Evolutionary conservation across 1,140 invertebrate genomes (phyloP).

Genomic region (Bombus waltoni): DNA sequence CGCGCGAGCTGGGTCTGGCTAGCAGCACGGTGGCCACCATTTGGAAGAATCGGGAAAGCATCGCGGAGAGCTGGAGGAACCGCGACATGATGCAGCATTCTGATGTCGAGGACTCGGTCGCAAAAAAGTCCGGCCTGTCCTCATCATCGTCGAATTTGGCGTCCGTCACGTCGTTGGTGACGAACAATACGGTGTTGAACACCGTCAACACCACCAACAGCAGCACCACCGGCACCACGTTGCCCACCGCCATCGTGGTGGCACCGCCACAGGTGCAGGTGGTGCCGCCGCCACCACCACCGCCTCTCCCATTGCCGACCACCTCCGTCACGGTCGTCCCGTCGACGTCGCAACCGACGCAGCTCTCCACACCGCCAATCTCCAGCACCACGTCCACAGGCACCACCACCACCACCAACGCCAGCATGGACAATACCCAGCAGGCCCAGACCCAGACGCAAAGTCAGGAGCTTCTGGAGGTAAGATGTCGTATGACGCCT

Average conservation of each 20-base stretch:
- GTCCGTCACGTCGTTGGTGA: conserved; percentile 39
- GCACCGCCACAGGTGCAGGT: conserved; percentile 52
- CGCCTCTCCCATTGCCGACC: conserved; percentile 58
- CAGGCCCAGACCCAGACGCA: conserved; percentile 79
- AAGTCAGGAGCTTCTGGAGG: conserved; percentile 82
- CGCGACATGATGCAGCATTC: conserved; percentile 79
- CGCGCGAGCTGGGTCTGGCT: conserved; percentile 83
- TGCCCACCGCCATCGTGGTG: conserved; percentile 45
- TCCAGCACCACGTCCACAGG: conserved; percentile 62
- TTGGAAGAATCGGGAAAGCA: conserved; percentile 85
- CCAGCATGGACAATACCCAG: conserved; percentile 72
- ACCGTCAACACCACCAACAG: conserved; percentile 40
- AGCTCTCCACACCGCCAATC: conserved; percentile 43
- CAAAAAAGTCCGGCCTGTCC: conserved; percentile 51
- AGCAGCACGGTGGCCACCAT: conserved; percentile 85
- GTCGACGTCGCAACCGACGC: conserved; percentile 52
- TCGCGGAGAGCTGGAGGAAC: conserved; percentile 81
- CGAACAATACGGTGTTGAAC: conserved; percentile 40
- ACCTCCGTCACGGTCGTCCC: conserved; percentile 47
- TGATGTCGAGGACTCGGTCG: conserved; percentile 46
- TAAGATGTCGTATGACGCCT: conserved; percentile 76
- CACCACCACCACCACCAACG: conserved; percentile 64
- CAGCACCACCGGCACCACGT: conserved; percentile 35
- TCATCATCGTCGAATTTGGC: conserved; percentile 34
- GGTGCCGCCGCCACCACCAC: conserved; percentile 52